Evolutionary conservation across 2,113 vertebrate species (phyloP).

Genomic region (Steatornis caripensis): DNA sequence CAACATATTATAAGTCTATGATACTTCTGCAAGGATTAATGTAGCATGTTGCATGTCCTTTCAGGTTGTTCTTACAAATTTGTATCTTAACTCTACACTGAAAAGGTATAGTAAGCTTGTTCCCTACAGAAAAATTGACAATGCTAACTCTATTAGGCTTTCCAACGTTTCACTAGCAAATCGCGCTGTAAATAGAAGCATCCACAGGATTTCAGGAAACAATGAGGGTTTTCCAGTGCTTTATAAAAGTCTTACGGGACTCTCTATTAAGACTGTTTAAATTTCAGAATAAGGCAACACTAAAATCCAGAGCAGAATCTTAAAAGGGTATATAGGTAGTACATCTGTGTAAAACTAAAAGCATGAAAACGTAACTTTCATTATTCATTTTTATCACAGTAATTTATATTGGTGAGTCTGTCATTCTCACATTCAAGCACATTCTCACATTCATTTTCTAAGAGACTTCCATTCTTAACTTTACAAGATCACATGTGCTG

Average conservation of each 20-base stretch:
- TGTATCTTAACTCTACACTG: background rate
- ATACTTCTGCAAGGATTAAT: background rate
- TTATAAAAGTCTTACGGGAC: background rate
- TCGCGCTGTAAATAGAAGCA: background rate
- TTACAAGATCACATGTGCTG: background rate
- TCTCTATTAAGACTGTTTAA: background rate
- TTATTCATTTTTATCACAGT: background rate
- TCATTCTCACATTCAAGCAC: background rate
- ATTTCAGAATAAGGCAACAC: background rate
- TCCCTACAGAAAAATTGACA: background rate
- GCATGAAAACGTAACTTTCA: background rate
- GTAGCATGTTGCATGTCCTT: background rate
- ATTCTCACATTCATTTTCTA: background rate
- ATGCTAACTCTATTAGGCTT: background rate
- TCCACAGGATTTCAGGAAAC: background rate
- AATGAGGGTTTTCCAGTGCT: background rate
- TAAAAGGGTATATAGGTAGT: background rate
- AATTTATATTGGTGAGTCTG: background rate
- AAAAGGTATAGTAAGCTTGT: background rate
- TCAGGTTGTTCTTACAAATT: background rate
- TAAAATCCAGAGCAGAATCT: background rate
- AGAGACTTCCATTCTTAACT: background rate
- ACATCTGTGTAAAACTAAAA: background rate
- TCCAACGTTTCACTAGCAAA: background rate
- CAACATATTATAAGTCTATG: background rate